Evolutionary conservation across 1,140 invertebrate species (phyloP).

Genomic region (Zaprionus davidi): DNA sequence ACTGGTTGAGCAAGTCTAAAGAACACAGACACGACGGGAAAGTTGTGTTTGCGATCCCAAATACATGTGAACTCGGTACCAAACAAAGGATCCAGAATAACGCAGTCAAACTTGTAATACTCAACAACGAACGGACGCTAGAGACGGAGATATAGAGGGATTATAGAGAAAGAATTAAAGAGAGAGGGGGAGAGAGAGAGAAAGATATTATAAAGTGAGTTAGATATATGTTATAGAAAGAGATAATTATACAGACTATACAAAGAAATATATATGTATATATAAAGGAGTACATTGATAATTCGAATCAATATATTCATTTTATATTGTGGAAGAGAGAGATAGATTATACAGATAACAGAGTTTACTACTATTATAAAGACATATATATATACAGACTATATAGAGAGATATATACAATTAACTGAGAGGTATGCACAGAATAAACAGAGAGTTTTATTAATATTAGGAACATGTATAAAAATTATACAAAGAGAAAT

Average conservation of each 20-base stretch:
- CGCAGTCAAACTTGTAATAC: conserved; percentile 25
- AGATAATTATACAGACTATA: too few relatives aligned
- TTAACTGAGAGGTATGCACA: neutral
- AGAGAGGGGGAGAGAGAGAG: neutral
- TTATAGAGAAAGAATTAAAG: neutral
- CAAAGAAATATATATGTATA: too few relatives aligned
- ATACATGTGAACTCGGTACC: conserved; percentile 18
- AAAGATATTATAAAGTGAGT: too few relatives aligned
- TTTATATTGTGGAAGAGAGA: neutral
- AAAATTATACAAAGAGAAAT: too few relatives aligned
- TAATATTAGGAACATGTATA: neutral
- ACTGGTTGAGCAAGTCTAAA: conserved; percentile 16
- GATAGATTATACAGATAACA: neutral
- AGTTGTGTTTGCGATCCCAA: conserved; percentile 1
- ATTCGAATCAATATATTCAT: too few relatives aligned
- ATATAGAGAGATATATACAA: neutral
- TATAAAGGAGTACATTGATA: too few relatives aligned
- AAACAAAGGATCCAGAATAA: neutral
- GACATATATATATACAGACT: neutral
- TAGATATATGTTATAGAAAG: too few relatives aligned
- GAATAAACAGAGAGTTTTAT: neutral
- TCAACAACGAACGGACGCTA: neutral
- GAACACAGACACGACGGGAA: neutral
- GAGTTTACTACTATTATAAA: neutral
- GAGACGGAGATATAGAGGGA: neutral